Evolutionary conservation across 1,140 invertebrate genomes (phyloP).

Genomic region (Bilobella aurantiaca): DNA sequence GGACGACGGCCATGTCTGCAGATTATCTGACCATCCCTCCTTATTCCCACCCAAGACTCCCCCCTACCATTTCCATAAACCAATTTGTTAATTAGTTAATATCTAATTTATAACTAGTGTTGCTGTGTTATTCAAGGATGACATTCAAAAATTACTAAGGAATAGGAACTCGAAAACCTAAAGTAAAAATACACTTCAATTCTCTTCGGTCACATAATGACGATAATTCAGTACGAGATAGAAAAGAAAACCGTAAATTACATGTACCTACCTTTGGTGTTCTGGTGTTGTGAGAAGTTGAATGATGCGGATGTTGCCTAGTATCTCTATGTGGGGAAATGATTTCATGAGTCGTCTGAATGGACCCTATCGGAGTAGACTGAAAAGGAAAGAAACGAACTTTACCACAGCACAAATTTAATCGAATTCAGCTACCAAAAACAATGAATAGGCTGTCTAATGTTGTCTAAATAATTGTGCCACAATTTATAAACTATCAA

Average conservation of each 20-base stretch:
- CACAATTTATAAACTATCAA: too few relatives aligned
- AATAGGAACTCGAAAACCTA: not conserved
- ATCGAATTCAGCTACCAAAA: too few relatives aligned
- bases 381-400: slow-evolving; percentile 43
- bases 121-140: not conserved
- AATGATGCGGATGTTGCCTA: slow-evolving; percentile 31
- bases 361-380: slow-evolving; percentile 82
- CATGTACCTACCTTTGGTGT: slow-evolving; percentile 59
- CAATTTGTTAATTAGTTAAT: slow-evolving; percentile 2
- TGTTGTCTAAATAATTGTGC: too few relatives aligned
- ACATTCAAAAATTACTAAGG: not conserved
- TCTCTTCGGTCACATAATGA: not conserved
- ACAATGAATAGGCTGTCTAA: too few relatives aligned
- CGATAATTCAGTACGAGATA: too few relatives aligned
- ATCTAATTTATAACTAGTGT: not conserved
- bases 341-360: slow-evolving; percentile 78
- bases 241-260: not conserved
- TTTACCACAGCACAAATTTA: too few relatives aligned
- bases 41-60: slow-evolving; percentile 48
- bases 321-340: slow-evolving; percentile 75
- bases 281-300: slow-evolving; percentile 44
- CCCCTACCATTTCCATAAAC: slow-evolving; percentile 30
- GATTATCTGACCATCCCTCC: slow-evolving; percentile 50
- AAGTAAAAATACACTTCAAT: not conserved
- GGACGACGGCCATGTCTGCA: slow-evolving; percentile 41